Percentiles rank a stretch among this genome's conserved stretches.
phyloP scores from a whole-genome alignment of 2,113 vertebrate species.

The Gnathonemus echidnorhynchus region DNA sequence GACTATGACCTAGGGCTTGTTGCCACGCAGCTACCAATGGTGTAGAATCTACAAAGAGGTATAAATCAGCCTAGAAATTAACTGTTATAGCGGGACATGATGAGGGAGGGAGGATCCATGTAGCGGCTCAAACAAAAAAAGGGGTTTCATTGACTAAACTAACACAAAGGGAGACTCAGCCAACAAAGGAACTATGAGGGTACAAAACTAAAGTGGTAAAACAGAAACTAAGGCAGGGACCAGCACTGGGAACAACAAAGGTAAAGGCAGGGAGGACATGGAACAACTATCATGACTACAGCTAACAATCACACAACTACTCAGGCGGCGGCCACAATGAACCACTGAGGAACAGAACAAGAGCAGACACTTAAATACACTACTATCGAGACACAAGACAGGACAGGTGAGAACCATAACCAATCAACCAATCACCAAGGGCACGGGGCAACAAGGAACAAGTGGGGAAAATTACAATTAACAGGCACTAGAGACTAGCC shows the following conservation, averaged over 20 bases:
- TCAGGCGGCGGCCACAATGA: background rate
- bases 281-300: background rate
- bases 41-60: background rate
- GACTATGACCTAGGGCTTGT: background rate
- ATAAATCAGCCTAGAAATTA: background rate
- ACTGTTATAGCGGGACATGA: no score
- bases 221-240: no score
- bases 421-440: no score
- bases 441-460: no score
- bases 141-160: background rate
- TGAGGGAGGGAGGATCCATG: background rate
- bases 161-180: no score
- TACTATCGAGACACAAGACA: no score
- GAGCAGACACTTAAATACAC: background rate
- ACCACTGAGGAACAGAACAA: background rate
- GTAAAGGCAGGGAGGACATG: background rate
- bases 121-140: background rate
- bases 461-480: no score
- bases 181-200: no score
- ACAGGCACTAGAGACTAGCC: no score
- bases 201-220: no score
- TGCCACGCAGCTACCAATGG: background rate
- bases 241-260: background rate
- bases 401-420: no score
- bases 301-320: background rate